Percentiles rank a stretch among this genome's conserved stretches.
Conservation (phyloP, 2,113 vertebrate species). For the Copsychus sechellarum region DNA sequence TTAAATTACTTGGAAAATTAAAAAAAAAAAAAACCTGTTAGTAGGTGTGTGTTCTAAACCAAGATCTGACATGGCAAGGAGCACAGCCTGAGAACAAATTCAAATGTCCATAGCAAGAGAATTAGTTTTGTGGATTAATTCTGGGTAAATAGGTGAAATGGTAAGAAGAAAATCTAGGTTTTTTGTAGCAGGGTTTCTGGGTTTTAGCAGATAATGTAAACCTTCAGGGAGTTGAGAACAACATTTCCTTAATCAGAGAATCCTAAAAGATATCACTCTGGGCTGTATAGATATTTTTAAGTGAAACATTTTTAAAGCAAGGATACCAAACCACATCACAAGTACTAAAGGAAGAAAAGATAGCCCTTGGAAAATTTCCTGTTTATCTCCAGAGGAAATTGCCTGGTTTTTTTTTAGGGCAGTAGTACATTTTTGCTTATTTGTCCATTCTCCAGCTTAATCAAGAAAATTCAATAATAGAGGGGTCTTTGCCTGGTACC, state of each 20-base stretch:
- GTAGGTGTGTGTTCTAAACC: background rate
- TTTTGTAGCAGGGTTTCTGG: background rate
- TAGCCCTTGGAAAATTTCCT: conserved; percentile 32
- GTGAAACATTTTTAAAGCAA: background rate
- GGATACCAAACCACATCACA: background rate
- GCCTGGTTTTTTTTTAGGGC: conserved; percentile 20
- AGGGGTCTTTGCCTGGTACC: background rate
- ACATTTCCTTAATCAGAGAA: background rate
- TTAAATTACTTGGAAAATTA: background rate
- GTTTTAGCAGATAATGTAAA: background rate
- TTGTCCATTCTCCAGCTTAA: background rate
- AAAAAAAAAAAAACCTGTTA: accelerated
- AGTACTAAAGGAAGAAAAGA: conserved; percentile 18
- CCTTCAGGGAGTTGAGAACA: accelerated
- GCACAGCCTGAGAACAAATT: background rate
- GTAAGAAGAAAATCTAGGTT: background rate
- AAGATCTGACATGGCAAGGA: background rate
- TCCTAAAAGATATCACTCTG: background rate
- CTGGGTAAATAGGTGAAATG: background rate
- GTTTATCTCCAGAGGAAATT: conserved; percentile 38
- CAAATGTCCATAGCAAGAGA: background rate
- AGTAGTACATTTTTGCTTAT: background rate
- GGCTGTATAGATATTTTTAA: background rate
- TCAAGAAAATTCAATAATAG: background rate
- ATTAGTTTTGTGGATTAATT: background rate